Evolutionary conservation across 2,888 invertebrate species (phyloP).

Genomic region (Dyspetes luteomarginatus): DNA sequence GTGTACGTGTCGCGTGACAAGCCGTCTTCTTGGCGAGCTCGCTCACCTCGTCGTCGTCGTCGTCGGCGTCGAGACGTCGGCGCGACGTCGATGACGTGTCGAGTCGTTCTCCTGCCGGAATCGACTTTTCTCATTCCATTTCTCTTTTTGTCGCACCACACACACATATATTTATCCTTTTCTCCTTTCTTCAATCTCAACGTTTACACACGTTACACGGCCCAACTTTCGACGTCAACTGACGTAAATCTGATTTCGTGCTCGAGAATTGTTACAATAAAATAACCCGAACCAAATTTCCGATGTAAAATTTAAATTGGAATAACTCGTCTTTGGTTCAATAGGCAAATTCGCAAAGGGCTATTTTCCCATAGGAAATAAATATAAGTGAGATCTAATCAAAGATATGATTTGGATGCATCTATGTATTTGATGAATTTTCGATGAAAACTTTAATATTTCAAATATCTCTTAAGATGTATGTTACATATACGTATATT

Average conservation of each 20-base stretch:
- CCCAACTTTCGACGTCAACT: neutral
- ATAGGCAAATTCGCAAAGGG: neutral
- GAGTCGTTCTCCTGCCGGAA: conserved; percentile 31
- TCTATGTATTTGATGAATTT: no score
- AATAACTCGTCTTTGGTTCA: neutral
- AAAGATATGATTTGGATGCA: no score
- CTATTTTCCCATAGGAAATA: neutral
- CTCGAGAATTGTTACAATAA: neutral
- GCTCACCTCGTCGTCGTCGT: conserved; percentile 17
- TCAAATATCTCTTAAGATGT: no score
- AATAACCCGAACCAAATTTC: neutral
- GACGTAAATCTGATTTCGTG: neutral
- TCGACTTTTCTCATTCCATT: conserved; percentile 21
- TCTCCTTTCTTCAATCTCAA: neutral
- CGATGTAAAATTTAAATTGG: neutral
- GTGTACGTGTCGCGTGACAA: conserved; percentile 50
- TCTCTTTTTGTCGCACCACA: neutral
- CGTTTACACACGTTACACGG: neutral
- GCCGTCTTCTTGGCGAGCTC: conserved; percentile 33
- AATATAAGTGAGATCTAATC: neutral
- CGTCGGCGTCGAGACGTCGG: neutral
- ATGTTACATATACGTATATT: no score
- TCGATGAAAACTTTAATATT: no score
- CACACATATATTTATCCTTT: neutral
- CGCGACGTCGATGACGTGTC: conserved; percentile 20